These are phyloP conservation scores for Glyphotaelius pellucidus DNA, from an alignment of 2,888 invertebrate genomes.

Conservation along the genomic window DNA sequence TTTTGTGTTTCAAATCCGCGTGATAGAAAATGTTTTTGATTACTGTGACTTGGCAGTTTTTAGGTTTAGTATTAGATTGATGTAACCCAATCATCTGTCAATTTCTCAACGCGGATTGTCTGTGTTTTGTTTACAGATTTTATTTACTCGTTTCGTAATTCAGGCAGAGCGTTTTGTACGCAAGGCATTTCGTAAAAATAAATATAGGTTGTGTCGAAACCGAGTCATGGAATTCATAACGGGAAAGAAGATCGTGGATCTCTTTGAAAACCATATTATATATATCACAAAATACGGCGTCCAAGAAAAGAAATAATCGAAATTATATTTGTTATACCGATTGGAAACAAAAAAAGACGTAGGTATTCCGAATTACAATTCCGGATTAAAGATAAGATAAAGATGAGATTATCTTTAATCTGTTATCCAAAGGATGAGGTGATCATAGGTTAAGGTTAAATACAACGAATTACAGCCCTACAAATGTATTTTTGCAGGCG, in stretches of 20 bases:
- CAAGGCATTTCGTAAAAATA: conserved; percentile 24
- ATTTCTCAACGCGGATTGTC: conserved; percentile 15
- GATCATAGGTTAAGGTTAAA: not conserved
- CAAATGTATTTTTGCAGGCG: not conserved
- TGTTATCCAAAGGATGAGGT: not conserved
- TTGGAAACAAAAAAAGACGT: not conserved
- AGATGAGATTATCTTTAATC: not conserved
- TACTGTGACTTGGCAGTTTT: not conserved
- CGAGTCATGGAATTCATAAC: not conserved
- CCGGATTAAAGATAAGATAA: not conserved
- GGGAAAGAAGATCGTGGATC: conserved; percentile 2
- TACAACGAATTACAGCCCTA: not conserved
- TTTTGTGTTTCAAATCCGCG: not conserved
- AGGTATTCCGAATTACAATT: not conserved
- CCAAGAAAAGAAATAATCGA: not conserved
- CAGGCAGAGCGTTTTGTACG: not conserved
- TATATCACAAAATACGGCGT: not conserved
- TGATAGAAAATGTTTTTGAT: not conserved
- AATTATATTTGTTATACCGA: not conserved
- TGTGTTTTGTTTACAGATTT: conserved; percentile 31
- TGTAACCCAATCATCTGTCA: not conserved
- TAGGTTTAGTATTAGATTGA: not conserved
- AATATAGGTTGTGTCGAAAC: conserved; percentile 16
- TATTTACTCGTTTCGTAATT: conserved; percentile 17
- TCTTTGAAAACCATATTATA: not conserved